Percentiles rank a stretch among this genome's conserved stretches.
Conservation (phyloP, 2,888 invertebrate species). For the Sepiola atlantica region DNA sequence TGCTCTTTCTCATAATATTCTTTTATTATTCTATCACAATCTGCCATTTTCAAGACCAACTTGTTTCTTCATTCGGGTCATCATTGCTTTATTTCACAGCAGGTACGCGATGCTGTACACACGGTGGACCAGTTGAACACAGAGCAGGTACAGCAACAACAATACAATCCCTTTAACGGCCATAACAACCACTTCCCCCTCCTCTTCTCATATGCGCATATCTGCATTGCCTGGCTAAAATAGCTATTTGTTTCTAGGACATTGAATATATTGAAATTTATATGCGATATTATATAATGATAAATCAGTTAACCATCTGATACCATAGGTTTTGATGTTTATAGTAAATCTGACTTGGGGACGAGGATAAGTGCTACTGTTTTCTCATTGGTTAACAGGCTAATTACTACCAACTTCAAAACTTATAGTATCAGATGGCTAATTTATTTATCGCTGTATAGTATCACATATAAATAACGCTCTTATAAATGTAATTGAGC, state of each 20-base stretch:
- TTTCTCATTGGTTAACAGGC: too few species aligned
- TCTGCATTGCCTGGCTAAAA: not conserved
- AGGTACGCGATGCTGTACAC: conserved; percentile 37
- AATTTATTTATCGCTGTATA: too few species aligned
- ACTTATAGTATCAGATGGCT: too few species aligned
- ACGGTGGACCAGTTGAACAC: conserved; percentile 33
- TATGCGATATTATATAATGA: not conserved
- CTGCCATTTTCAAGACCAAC: not conserved
- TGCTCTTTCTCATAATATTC: not conserved
- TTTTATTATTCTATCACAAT: not conserved
- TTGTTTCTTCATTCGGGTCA: not conserved
- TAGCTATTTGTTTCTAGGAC: not conserved
- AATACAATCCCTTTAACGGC: not conserved
- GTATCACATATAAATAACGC: too few species aligned
- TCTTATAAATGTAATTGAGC: too few species aligned
- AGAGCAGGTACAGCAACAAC: conserved; percentile 42
- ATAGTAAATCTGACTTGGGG: too few species aligned
- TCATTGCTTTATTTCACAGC: conserved; percentile 36
- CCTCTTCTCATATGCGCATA: not conserved
- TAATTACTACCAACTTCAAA: too few species aligned
- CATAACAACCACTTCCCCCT: not conserved
- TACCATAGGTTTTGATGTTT: too few species aligned
- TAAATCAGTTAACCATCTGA: too few species aligned
- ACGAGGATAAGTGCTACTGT: too few species aligned
- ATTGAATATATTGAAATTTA: not conserved